Evolutionary conservation across 2,113 vertebrate genomes (phyloP).

Genomic region (Amphilophus citrinellus): DNA sequence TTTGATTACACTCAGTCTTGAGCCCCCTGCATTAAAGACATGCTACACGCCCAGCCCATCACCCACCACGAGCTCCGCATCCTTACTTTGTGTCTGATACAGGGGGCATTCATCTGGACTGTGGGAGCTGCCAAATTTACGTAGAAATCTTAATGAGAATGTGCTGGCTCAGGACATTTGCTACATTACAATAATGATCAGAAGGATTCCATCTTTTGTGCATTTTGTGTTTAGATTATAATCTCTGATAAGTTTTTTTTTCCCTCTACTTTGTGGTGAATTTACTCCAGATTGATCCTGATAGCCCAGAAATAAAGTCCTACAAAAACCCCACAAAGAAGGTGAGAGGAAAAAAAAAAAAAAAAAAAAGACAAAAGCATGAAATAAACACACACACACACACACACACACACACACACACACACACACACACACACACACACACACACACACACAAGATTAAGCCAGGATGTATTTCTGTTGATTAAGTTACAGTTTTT

Average conservation of each 20-base stretch:
- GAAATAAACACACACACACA: fast-evolving
- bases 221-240: neutral
- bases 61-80: neutral
- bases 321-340: neutral
- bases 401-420: fast-evolving
- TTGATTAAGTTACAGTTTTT: too few species aligned
- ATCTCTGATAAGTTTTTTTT: neutral
- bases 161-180: neutral
- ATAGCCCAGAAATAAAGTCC: neutral
- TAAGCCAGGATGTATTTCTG: too few species aligned
- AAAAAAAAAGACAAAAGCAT: neutral
- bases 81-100: neutral
- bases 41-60: neutral
- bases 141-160: neutral
- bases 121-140: neutral
- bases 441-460: too few species aligned
- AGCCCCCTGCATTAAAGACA: neutral
- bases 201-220: neutral
- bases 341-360: neutral
- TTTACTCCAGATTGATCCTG: neutral
- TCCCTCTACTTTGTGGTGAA: neutral
- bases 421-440: neutral
- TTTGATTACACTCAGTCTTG: too few species aligned
- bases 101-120: neutral
- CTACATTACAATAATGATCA: neutral